These are phyloP conservation scores for Brachionus angularis DNA, from an alignment of 1,140 invertebrate genomes.

Conservation along the genomic window DNA sequence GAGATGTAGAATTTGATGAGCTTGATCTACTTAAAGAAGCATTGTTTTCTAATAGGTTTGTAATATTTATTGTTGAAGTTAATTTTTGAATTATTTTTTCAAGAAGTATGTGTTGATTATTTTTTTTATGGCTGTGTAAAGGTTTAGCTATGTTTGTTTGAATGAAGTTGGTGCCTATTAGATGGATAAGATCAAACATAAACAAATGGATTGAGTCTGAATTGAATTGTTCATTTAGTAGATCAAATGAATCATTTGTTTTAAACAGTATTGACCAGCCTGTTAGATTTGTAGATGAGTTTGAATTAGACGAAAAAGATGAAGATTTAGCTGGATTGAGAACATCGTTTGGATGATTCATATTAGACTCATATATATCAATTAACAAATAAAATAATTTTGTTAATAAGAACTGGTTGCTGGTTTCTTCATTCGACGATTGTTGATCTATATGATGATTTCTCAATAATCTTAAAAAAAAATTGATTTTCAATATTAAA, in stretches of 20 bases:
- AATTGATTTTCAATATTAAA: too few species aligned
- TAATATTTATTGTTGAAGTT: conserved; percentile 13
- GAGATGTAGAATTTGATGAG: conserved; percentile 3
- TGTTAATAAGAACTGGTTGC: background rate
- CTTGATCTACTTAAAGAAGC: background rate
- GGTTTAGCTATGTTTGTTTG: background rate
- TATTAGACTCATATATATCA: conserved; percentile 34
- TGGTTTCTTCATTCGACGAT: conserved; percentile 16
- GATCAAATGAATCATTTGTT: conserved; percentile 7
- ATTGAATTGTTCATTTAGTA: conserved; percentile 14
- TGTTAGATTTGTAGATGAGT: background rate
- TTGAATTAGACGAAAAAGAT: background rate
- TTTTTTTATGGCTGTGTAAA: background rate
- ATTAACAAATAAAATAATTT: conserved; percentile 38
- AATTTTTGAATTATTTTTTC: conserved; percentile 43
- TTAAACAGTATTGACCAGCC: conserved; percentile 32
- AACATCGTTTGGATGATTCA: conserved; percentile 42
- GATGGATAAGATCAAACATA: conserved; percentile 40
- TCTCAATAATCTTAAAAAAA: conserved; percentile 8
- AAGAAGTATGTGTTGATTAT: conserved; percentile 28
- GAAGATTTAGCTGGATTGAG: conserved; percentile 14
- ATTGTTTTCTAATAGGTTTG: conserved; percentile 9
- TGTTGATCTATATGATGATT: conserved; percentile 26
- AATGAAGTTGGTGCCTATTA: conserved; percentile 40
- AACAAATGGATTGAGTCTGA: conserved; percentile 36